phyloP scores from a whole-genome alignment of 2,797 vertebrate genomes.

The Sebastes dallii region DNA sequence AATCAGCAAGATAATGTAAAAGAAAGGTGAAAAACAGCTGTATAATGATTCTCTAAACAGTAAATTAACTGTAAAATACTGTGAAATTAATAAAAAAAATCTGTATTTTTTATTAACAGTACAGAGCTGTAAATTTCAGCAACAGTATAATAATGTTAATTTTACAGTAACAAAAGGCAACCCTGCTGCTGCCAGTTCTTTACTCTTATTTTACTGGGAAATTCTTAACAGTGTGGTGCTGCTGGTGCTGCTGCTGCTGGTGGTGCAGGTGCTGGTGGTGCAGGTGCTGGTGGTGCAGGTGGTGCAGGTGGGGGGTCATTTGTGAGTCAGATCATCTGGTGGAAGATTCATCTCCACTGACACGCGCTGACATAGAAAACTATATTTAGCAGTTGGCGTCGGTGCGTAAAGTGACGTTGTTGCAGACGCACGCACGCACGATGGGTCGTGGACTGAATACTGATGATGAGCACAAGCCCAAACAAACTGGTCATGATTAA shows the following conservation, averaged over 20 bases:
- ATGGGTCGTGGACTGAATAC: slow-evolving; percentile 48
- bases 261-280: neutral
- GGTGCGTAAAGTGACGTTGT: slow-evolving; percentile 67
- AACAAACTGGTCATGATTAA: neutral
- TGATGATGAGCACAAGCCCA: slow-evolving; percentile 32
- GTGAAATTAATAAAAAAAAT: too few relatives aligned
- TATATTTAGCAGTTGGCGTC: slow-evolving; percentile 79
- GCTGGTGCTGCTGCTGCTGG: neutral
- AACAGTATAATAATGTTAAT: too few relatives aligned
- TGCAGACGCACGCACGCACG: slow-evolving; percentile 44
- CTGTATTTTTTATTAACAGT: too few relatives aligned
- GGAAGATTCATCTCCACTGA: slow-evolving; percentile 63
- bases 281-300: neutral
- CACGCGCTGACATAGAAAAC: slow-evolving; percentile 70
- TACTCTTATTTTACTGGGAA: too few relatives aligned
- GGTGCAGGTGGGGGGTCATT: neutral
- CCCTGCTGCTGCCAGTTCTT: too few relatives aligned
- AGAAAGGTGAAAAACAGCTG: too few relatives aligned
- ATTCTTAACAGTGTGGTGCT: neutral
- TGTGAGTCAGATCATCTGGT: slow-evolving; percentile 35
- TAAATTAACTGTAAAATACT: too few relatives aligned
- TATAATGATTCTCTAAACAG: too few relatives aligned
- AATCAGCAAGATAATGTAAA: too few relatives aligned
- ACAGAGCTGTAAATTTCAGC: too few relatives aligned
- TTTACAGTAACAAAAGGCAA: too few relatives aligned